A percentile compares a stretch with the other conserved stretches of the same genome.
Conservation (phyloP, 2,113 vertebrate species). For the Urocynchramus pylzowi region DNA sequence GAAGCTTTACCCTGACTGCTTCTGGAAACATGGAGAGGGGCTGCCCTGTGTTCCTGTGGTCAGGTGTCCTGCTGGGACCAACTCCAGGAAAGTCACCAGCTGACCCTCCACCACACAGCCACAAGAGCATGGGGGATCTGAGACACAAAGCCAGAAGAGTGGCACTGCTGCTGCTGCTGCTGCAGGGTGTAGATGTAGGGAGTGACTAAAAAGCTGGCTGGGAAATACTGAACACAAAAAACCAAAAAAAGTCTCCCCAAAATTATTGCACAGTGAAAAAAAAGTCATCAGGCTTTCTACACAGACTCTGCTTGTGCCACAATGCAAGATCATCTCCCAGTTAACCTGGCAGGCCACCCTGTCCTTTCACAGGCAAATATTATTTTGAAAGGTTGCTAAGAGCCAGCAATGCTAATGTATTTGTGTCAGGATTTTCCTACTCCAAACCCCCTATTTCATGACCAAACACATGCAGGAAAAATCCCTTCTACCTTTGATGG, state of each 20-base stretch:
- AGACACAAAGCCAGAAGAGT: neutral
- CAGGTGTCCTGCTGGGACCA: neutral
- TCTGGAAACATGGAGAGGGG: rapidly evolving
- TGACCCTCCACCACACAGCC: neutral
- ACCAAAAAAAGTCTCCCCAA: rapidly evolving
- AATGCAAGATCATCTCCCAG: neutral
- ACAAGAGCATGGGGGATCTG: rapidly evolving
- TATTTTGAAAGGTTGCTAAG: neutral
- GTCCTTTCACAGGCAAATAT: neutral
- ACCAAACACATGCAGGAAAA: neutral
- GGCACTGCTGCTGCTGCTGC: neutral
- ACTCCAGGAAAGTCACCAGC: neutral
- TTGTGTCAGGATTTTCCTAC: neutral
- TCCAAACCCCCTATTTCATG: neutral
- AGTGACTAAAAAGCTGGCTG: neutral
- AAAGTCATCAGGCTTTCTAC: neutral
- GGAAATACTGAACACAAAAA: neutral
- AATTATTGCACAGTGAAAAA: neutral
- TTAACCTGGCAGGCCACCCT: neutral
- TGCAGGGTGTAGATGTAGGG: neutral
- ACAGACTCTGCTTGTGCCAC: rapidly evolving
- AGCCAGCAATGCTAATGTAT: neutral
- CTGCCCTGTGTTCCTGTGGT: rapidly evolving
- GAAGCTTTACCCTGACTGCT: neutral
- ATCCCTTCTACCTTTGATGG: neutral